Evolutionary conservation across 1,140 invertebrate species (phyloP), one percentile per base, ranked within the genome.

Genomic region (Akabosia matsudoensis): DNA sequence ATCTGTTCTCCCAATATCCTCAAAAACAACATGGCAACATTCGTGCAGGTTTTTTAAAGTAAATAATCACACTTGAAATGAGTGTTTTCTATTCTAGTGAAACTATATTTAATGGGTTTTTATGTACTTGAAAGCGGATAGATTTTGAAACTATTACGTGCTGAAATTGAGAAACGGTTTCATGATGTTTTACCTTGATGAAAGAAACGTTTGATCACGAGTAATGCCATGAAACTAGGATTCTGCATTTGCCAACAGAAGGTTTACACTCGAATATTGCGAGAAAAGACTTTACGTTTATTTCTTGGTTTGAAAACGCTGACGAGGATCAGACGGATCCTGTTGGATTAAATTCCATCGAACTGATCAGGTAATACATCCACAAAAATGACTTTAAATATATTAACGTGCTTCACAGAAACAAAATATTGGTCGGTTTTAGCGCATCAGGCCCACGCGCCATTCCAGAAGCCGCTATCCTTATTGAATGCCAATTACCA

Each of bases 281-380:
- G 67, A 99, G 99, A 88, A 98, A 98, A 88, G 95, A 95, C 1
- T 99, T 97, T 33, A 97, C 97, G 70, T 99, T 99, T 88, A 99
- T 99, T 87, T 98, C 97, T 70, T 99, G 97, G 97, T 99, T 99
- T 87, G 97, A 99, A 86, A 99, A 99, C 87, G 97, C 97, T 52
- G 97, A 99, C 84, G 97, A 99, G 85, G 97, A 99, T 88, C 88
- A 99, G 30, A 99, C 97, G 16, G 97, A 99, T 88, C 97, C 97
- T 18, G 97, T 99, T 64, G 90, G 97, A 77, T 99, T 97, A 86
- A 96, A 96, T 86, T 95, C 93, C 56, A 95, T 96, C 83, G 94
- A 97, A 84, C 94, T 96, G 86, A 96, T 96, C 81, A 87, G 94
- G 76, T n/a, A n/a, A n/a, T n/a, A n/a, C n/a, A n/a, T n/a, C n/a